Percentiles rank a stretch among this genome's conserved stretches.
phyloP scores from a whole-genome alignment of 2,797 vertebrate species.

The Naso thynnoides region DNA sequence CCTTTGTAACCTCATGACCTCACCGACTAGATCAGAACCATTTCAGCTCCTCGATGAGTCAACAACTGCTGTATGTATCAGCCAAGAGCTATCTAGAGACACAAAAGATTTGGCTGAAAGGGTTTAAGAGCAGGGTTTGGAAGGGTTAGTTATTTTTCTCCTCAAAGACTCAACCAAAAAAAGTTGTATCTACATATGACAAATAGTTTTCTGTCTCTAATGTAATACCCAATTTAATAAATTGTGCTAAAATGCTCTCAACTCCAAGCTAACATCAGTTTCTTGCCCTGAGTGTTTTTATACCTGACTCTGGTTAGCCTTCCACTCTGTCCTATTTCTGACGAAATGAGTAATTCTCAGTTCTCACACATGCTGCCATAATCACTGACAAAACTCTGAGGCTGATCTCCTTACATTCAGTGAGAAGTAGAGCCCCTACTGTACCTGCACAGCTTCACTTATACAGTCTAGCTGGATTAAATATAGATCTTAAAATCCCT shows the following conservation, averaged over 20 bases:
- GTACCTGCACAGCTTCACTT: conserved; percentile 22
- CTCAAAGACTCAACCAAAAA: background rate
- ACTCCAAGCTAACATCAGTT: background rate
- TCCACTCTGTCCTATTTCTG: conserved; percentile 8
- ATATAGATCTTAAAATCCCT: conserved; percentile 27
- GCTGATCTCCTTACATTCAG: conserved; percentile 46
- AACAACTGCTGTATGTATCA: background rate
- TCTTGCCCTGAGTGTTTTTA: background rate
- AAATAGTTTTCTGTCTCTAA: background rate
- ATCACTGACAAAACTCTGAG: conserved; percentile 32
- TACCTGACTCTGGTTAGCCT: conserved; percentile 17
- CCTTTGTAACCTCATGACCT: conserved; percentile 3
- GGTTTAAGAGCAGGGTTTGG: too few relatives aligned
- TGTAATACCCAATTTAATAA: background rate
- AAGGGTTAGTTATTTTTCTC: too few relatives aligned
- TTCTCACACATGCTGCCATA: conserved; percentile 3
- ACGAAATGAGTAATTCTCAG: conserved; percentile 7
- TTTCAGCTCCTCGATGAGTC: background rate
- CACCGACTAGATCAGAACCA: background rate
- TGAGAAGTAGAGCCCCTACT: conserved; percentile 12
- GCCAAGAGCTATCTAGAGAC: background rate
- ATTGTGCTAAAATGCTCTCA: background rate
- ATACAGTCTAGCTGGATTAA: conserved; percentile 49
- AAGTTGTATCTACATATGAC: too few relatives aligned
- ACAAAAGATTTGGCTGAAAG: background rate